phyloP scores from a whole-genome alignment of 2,888 invertebrate species.

The Drosophila emarginata region DNA sequence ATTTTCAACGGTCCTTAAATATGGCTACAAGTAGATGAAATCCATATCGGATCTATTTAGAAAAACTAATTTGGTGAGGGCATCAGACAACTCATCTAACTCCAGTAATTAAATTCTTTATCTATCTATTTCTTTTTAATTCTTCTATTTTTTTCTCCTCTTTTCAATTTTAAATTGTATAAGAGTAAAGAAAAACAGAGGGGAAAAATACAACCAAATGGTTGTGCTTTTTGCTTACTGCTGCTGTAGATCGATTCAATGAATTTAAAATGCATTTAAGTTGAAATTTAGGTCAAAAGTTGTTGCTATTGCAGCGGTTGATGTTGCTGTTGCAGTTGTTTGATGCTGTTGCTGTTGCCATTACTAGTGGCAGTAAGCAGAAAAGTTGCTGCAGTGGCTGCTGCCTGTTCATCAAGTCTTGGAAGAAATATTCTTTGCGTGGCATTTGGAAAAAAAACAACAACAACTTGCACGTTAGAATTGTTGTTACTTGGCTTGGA shows the following conservation, averaged over 20 bases:
- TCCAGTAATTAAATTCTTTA: constrained; percentile 12
- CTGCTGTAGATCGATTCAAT: constrained; percentile 65
- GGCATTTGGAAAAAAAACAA: constrained; percentile 59
- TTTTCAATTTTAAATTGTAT: constrained; percentile 65
- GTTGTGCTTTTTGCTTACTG: constrained; percentile 21
- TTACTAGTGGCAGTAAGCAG: constrained; percentile 4
- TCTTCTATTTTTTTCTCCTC: constrained; percentile 15
- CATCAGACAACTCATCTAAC: not conserved
- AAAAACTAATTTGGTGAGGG: not conserved
- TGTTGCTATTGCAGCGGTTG: constrained; percentile 22
- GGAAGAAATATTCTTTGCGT: constrained; percentile 64
- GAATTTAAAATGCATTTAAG: constrained; percentile 58
- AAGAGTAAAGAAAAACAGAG: constrained; percentile 34
- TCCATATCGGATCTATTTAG: not conserved
- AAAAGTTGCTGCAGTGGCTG: constrained; percentile 30
- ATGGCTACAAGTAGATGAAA: not conserved
- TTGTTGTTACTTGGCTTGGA: constrained; percentile 47
- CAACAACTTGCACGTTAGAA: constrained; percentile 68
- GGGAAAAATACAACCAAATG: constrained; percentile 12
- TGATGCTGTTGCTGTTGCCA: constrained; percentile 7
- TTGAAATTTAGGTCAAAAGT: constrained; percentile 43
- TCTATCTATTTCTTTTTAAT: constrained; percentile 19
- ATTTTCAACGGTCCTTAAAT: too few relatives aligned
- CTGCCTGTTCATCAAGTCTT: constrained; percentile 58
- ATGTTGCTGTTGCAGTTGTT: constrained; percentile 25